Evolutionary conservation across 1,140 invertebrate genomes (phyloP).

Genomic region (Oscheius sp.): DNA sequence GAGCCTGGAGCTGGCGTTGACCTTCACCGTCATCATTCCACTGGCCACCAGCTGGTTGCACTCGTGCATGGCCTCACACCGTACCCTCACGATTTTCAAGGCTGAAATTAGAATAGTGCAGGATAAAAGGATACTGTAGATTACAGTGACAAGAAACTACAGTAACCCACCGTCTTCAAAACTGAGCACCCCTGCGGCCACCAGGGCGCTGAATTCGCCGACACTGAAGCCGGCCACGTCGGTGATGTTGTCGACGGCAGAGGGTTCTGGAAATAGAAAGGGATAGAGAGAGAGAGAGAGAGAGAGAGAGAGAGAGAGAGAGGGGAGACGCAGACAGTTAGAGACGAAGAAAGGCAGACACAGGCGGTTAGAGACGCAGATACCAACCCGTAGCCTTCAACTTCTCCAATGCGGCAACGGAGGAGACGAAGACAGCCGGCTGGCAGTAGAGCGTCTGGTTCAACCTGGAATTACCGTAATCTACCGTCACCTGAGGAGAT

Average conservation of each 20-base stretch:
- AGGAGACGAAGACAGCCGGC: slow-evolving; percentile 80
- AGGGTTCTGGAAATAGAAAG: too few relatives aligned
- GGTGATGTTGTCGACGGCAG: slow-evolving; percentile 66
- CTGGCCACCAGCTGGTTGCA: slow-evolving; percentile 73
- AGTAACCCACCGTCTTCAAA: slow-evolving; percentile 80
- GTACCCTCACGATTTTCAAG: slow-evolving; percentile 71
- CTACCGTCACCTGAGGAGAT: too few relatives aligned
- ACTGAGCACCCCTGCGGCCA: slow-evolving; percentile 77
- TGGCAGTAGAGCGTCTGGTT: slow-evolving; percentile 80
- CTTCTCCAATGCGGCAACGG: slow-evolving; percentile 82
- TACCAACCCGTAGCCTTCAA: slow-evolving; percentile 63
- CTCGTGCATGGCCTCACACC: slow-evolving; percentile 81
- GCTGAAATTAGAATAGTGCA: too few relatives aligned
- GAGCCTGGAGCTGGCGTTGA: slow-evolving; percentile 59
- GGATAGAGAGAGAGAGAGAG: too few relatives aligned
- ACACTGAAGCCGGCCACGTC: slow-evolving; percentile 88
- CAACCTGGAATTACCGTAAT: slow-evolving; percentile 65
- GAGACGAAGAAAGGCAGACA: too few relatives aligned
- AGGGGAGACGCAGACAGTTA: too few relatives aligned
- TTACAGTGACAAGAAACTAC: slow-evolving; percentile 31
- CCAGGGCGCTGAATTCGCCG: slow-evolving; percentile 85
- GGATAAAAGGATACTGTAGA: too few relatives aligned
- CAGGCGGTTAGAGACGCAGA: too few relatives aligned
- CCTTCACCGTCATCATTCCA: slow-evolving; percentile 76
- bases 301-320: too few relatives aligned